These are phyloP conservation scores for Ceratina calcarata DNA, from an alignment of 1,140 invertebrate species.

Conservation along the genomic window DNA sequence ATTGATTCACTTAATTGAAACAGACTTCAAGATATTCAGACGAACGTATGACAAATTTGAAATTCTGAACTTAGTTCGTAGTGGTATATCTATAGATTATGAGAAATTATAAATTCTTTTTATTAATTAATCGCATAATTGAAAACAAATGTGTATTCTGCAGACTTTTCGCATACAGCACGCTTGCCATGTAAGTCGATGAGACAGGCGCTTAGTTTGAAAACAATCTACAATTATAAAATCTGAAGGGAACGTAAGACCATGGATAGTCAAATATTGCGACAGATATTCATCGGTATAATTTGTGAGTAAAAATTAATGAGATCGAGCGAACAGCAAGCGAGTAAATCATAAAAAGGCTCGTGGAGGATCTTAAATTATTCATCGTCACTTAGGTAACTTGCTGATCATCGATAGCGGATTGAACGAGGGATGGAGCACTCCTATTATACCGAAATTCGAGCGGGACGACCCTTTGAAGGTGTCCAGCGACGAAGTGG, in stretches of 20 bases:
- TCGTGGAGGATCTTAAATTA: background rate
- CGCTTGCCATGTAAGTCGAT: background rate
- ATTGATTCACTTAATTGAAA: background rate
- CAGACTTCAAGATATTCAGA: no score
- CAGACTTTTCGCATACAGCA: background rate
- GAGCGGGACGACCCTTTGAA: constrained; percentile 67
- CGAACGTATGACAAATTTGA: no score
- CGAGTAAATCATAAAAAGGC: background rate
- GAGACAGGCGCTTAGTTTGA: background rate
- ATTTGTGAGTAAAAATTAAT: constrained; percentile 73
- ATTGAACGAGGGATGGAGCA: constrained; percentile 78
- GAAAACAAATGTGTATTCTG: no score
- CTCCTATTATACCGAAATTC: constrained; percentile 75
- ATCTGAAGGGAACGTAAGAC: background rate
- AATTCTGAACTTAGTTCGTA: no score
- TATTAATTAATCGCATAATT: background rate
- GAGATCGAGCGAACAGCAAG: background rate
- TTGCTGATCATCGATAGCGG: constrained; percentile 77
- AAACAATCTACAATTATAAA: background rate
- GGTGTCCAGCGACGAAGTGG: constrained; percentile 64
- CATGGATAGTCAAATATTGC: constrained; percentile 70
- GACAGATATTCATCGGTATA: constrained; percentile 72
- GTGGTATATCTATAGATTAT: no score
- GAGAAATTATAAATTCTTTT: no score
- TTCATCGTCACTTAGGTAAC: constrained; percentile 67